phyloP scores from a whole-genome alignment of 2,888 invertebrate species.

The Euplexia lucipara region DNA sequence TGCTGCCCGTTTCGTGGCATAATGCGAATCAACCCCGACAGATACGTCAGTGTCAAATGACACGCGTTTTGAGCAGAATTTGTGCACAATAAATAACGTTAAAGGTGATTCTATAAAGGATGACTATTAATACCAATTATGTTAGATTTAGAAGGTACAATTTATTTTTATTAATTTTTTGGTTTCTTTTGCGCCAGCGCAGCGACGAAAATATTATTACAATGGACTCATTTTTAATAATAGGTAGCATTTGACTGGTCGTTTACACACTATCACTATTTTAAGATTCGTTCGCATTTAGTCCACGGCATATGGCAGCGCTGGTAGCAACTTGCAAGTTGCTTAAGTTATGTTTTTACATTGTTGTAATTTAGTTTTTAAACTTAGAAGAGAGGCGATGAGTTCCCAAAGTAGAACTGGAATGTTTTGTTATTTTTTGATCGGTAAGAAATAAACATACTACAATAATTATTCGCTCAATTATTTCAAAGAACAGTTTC shows the following conservation, averaged over 20 bases:
- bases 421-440: constrained; percentile 26
- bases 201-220: constrained; percentile 1
- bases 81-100: no score
- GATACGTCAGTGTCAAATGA: neutral
- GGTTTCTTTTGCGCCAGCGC: neutral
- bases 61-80: neutral
- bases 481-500: no score
- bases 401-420: constrained; percentile 30
- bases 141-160: constrained; percentile 6
- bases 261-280: neutral
- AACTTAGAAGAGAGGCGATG: neutral
- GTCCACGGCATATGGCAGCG: neutral
- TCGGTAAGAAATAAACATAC: constrained; percentile 40
- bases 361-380: constrained; percentile 1
- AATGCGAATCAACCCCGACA: neutral
- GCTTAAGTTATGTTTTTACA: neutral
- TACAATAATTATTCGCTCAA: neutral
- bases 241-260: no score
- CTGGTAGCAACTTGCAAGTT: constrained; percentile 13
- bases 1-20: neutral
- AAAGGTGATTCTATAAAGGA: no score
- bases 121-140: neutral
- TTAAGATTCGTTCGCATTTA: neutral
- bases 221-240: no score
- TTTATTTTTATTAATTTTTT: neutral